Percentiles rank a stretch among this genome's conserved stretches.
Evolutionary conservation across 2,797 vertebrate genomes (phyloP).

Genomic region (Eospalax fontanierii): DNA sequence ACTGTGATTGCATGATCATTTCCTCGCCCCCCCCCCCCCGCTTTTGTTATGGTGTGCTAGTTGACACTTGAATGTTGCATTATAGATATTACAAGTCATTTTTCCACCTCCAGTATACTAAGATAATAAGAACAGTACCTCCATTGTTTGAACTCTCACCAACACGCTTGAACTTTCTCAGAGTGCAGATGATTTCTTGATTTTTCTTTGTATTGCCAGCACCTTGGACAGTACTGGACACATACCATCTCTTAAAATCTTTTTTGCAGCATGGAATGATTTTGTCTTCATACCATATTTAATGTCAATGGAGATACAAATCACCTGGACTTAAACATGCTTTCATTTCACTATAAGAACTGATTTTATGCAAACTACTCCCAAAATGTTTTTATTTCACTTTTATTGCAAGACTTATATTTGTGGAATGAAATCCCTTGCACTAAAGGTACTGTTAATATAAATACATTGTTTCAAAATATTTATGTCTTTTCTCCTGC

Average conservation of each 20-base stretch:
- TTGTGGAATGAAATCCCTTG: conserved; percentile 50
- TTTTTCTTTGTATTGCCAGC: conserved; percentile 52
- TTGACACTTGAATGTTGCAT: neutral
- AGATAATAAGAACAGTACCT: conserved; percentile 35
- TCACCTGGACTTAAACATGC: neutral
- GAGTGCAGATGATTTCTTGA: neutral
- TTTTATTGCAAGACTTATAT: conserved; percentile 23
- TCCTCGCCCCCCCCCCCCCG: neutral
- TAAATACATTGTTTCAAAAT: neutral
- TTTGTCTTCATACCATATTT: neutral
- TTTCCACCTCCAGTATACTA: neutral
- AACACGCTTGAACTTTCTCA: neutral
- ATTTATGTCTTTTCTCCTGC: neutral
- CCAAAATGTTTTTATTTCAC: conserved; percentile 29
- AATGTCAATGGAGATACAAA: neutral
- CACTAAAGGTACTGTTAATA: conserved; percentile 5
- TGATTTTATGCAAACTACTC: conserved; percentile 35
- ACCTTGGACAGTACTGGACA: conserved; percentile 82
- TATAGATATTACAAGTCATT: neutral
- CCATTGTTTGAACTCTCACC: neutral
- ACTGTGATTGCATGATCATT: neutral
- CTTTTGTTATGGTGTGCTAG: conserved; percentile 5
- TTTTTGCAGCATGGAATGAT: neutral
- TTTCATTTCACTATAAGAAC: conserved; percentile 34
- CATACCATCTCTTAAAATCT: neutral